phyloP scores from a whole-genome alignment of 2,797 vertebrate species.

The Xenopus petersii region DNA sequence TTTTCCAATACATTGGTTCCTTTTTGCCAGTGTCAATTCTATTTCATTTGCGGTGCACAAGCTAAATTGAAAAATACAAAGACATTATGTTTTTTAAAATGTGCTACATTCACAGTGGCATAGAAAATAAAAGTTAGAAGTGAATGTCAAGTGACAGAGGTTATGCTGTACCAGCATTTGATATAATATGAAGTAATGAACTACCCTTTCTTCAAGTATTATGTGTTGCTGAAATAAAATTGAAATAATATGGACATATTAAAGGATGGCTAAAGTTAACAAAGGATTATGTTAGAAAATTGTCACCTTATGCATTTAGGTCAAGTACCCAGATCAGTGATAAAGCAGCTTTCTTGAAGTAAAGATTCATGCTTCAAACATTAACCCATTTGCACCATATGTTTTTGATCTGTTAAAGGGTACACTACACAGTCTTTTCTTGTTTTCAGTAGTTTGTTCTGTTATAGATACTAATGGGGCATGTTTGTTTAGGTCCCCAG shows the following conservation, averaged over 20 bases:
- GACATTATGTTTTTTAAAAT: neutral
- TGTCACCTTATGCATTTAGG: too few relatives aligned
- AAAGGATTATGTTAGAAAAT: too few relatives aligned
- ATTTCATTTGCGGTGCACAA: neutral
- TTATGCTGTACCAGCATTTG: neutral
- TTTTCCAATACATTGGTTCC: slow-evolving; percentile 8
- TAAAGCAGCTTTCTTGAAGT: too few relatives aligned
- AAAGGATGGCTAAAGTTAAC: neutral
- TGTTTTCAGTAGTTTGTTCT: too few relatives aligned
- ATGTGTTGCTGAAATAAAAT: neutral
- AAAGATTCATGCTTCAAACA: too few relatives aligned
- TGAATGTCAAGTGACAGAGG: slow-evolving; percentile 11
- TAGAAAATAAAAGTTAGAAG: slow-evolving; percentile 38
- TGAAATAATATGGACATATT: neutral
- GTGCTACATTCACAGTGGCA: slow-evolving; percentile 1
- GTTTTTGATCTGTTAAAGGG: too few relatives aligned
- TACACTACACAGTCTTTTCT: too few relatives aligned
- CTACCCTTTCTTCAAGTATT: neutral
- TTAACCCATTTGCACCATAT: too few relatives aligned
- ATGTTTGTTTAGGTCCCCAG: too few relatives aligned
- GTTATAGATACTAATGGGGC: too few relatives aligned
- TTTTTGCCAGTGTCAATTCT: neutral
- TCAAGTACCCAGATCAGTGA: too few relatives aligned
- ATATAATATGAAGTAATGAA: neutral
- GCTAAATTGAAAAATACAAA: slow-evolving; percentile 3